Evolutionary conservation across 2,888 invertebrate genomes (phyloP).

Genomic region (Lutraria lutraria): DNA sequence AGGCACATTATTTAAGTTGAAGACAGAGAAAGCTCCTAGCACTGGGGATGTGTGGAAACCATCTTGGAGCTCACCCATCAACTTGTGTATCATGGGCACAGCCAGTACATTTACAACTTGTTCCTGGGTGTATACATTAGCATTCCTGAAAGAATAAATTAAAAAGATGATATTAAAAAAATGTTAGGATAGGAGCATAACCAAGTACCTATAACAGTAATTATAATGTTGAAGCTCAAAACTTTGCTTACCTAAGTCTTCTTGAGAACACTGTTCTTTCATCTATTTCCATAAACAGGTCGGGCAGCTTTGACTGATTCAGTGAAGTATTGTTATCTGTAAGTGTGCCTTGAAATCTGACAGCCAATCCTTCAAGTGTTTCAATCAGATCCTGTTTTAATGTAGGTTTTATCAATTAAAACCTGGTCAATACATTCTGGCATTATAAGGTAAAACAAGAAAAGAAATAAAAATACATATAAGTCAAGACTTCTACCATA

Average conservation of each 20-base stretch:
- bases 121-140: slow-evolving; percentile 12
- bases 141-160: background rate
- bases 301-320: no score
- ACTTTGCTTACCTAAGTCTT: background rate
- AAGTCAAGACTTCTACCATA: no score
- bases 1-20: slow-evolving; percentile 36
- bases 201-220: background rate
- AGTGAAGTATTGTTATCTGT: no score
- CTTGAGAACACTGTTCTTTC: slow-evolving; percentile 21
- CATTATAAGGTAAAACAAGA: no score
- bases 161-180: no score
- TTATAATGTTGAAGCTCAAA: background rate
- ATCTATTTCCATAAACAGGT: background rate
- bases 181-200: background rate
- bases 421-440: no score
- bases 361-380: no score
- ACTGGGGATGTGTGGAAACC: slow-evolving; percentile 46
- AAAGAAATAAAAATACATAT: no score
- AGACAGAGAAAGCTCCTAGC: slow-evolving; percentile 38
- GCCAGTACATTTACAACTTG: slow-evolving; percentile 29
- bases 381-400: no score
- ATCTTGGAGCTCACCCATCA: slow-evolving; percentile 36
- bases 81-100: slow-evolving; percentile 28
- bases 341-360: no score
- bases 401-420: no score